Evolutionary conservation across 2,113 vertebrate species (phyloP).

Genomic region (Neolamprologus longior): DNA sequence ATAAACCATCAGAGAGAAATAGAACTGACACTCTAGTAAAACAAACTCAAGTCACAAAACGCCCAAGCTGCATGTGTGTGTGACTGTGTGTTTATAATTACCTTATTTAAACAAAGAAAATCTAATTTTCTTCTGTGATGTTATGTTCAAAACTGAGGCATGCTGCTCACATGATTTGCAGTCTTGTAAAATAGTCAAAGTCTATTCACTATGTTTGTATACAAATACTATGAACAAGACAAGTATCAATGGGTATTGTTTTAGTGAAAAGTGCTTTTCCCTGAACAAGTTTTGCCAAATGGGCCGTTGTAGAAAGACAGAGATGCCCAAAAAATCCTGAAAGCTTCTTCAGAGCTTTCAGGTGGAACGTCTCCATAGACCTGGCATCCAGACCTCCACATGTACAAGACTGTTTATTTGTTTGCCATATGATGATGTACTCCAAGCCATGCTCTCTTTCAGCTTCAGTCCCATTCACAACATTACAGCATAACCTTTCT

Average conservation of each 20-base stretch:
- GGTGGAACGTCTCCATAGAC: neutral
- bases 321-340: neutral
- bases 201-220: neutral
- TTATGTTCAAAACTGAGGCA: neutral
- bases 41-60: neutral
- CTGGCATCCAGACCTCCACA: neutral
- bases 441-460: neutral
- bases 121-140: neutral
- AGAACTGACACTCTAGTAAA: neutral
- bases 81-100: neutral
- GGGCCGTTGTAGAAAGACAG: neutral
- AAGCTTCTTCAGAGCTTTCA: neutral
- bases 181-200: neutral
- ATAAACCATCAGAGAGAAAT: neutral
- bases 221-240: neutral
- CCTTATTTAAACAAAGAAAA: neutral
- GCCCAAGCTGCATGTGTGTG: neutral
- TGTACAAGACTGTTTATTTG: neutral
- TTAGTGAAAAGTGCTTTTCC: neutral
- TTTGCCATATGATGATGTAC: neutral
- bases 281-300: neutral
- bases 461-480: neutral
- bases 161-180: neutral
- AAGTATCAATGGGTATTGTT: neutral
- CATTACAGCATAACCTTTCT: neutral